These are phyloP conservation scores for Cantharis flavilabris DNA, from an alignment of 2,888 invertebrate genomes.

Conservation along the genomic window DNA sequence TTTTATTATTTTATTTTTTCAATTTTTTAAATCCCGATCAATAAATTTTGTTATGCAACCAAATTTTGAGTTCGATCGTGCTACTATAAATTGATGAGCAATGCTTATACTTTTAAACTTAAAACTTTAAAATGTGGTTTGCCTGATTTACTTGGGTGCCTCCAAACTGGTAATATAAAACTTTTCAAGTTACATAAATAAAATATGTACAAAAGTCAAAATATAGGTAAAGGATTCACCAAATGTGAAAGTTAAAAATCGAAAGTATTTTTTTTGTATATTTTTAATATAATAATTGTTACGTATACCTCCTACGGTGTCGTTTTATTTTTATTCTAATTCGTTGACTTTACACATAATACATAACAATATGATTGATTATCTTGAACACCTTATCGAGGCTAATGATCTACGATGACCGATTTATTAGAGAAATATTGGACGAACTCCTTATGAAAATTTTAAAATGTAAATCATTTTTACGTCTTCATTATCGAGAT, in stretches of 20 bases:
- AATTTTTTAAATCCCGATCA: not conserved
- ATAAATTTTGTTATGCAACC: not conserved
- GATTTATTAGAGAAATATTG: not conserved
- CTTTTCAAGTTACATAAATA: not conserved
- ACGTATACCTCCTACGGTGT: conserved; percentile 18
- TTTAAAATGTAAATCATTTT: not conserved
- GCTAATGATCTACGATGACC: not conserved
- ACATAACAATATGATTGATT: not conserved
- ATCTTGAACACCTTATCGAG: not conserved
- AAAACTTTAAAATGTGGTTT: not conserved
- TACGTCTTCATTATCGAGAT: not conserved
- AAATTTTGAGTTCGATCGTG: not conserved
- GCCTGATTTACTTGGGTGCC: not conserved
- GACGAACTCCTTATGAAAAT: not conserved
- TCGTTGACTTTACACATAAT: not conserved
- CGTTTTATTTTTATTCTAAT: not conserved
- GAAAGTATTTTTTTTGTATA: conserved; percentile 13
- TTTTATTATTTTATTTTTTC: not conserved
- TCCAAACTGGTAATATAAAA: not conserved
- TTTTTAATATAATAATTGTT: conserved; percentile 6
- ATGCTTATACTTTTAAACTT: not conserved
- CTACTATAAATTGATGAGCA: not conserved
- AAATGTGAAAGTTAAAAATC: conserved; percentile 18
- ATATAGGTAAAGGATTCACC: conserved; percentile 12
- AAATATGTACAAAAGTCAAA: not conserved